phyloP scores from a whole-genome alignment of 2,113 vertebrate species.

The Phaethornis superciliosus region DNA sequence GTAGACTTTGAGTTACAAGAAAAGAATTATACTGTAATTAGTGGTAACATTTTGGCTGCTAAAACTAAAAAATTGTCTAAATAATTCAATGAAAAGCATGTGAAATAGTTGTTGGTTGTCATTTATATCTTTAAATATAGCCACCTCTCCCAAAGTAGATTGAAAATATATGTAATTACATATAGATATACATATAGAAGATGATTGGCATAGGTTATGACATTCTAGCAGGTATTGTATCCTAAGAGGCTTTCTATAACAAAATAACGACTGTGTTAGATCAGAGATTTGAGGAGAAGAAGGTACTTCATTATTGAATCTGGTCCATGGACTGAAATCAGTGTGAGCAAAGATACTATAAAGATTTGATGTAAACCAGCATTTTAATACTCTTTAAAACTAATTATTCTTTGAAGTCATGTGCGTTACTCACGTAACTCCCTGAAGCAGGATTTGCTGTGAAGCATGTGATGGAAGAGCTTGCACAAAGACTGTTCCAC shows the following conservation, averaged over 20 bases:
- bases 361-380: not conserved
- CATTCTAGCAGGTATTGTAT: not conserved
- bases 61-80: not conserved
- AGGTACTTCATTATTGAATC: not conserved
- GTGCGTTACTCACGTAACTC: slow-evolving; percentile 59
- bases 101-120: not conserved
- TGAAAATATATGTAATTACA: not conserved
- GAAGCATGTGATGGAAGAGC: slow-evolving; percentile 81
- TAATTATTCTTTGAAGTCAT: not conserved
- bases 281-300: not conserved
- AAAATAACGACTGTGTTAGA: not conserved
- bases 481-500: slow-evolving; percentile 74
- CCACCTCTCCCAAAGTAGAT: not conserved
- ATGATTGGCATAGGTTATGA: not conserved
- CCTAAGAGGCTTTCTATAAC: not conserved
- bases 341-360: not conserved
- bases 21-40: not conserved
- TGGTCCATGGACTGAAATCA: not conserved
- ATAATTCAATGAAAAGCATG: not conserved
- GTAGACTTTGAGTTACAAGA: not conserved
- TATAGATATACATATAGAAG: not conserved
- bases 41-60: not conserved
- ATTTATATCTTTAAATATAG: not conserved
- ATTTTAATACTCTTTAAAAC: not conserved
- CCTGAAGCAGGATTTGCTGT: slow-evolving; percentile 83